phyloP scores from a whole-genome alignment of 2,888 invertebrate species.

The Theristus sp. region DNA sequence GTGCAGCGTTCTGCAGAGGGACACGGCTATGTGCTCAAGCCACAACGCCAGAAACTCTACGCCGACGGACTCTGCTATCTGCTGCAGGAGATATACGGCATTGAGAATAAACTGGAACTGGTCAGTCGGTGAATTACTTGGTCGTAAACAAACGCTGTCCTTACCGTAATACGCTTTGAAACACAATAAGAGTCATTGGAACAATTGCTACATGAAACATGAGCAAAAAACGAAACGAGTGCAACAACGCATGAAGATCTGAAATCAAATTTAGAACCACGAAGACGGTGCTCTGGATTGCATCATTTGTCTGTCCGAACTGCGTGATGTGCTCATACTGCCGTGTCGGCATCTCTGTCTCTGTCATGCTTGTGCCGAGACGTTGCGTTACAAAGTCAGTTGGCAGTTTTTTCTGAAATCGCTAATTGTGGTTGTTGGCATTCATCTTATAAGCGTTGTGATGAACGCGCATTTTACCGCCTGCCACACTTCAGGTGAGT shows the following conservation, averaged over 20 bases:
- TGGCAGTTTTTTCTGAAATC: background rate
- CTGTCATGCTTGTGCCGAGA: constrained; percentile 91
- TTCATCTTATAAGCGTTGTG: background rate
- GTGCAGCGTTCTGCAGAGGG: constrained; percentile 44
- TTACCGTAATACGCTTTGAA: too few species aligned
- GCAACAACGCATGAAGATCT: too few species aligned
- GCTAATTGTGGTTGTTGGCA: background rate
- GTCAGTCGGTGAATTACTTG: background rate
- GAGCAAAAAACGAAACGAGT: too few species aligned
- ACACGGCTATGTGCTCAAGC: constrained; percentile 60
- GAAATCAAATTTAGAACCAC: too few species aligned
- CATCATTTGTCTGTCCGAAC: constrained; percentile 97
- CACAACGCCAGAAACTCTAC: constrained; percentile 88
- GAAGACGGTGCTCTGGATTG: constrained; percentile 91
- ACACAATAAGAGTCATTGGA: too few species aligned
- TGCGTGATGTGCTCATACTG: constrained; percentile 82
- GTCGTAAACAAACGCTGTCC: background rate
- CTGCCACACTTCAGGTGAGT: constrained; percentile 66
- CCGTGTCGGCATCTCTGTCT: constrained; percentile 91
- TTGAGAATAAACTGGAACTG: constrained; percentile 60
- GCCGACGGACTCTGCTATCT: constrained; percentile 91
- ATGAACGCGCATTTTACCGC: too few species aligned
- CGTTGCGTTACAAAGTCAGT: constrained; percentile 58
- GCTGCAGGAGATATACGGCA: constrained; percentile 94
- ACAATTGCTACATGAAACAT: too few species aligned